These are phyloP conservation scores for Balearica regulorum DNA, from an alignment of 2,797 vertebrate genomes.

Conservation along the genomic window DNA sequence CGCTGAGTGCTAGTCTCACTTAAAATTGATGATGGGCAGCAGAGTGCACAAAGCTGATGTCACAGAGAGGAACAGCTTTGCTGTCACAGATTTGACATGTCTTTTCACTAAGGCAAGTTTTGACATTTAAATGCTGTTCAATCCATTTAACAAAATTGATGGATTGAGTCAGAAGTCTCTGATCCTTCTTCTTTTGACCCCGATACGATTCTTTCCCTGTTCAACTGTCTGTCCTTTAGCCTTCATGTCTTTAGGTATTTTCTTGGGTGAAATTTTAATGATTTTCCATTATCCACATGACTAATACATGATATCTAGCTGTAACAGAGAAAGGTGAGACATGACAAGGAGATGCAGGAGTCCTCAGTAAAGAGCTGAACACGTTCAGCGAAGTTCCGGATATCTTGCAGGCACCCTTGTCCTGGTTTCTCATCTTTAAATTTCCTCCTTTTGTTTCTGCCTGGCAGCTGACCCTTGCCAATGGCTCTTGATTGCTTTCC, in stretches of 20 bases:
- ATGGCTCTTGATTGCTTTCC: neutral
- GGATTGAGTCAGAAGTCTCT: too few species aligned
- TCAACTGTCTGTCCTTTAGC: neutral
- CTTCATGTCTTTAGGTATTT: neutral
- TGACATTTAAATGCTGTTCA: neutral
- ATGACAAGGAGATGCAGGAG: neutral
- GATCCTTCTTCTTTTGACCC: neutral
- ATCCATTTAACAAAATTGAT: too few species aligned
- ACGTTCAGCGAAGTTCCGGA: rapidly evolving
- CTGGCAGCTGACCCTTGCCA: too few species aligned
- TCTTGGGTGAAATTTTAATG: neutral
- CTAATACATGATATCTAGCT: neutral
- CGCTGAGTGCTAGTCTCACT: neutral
- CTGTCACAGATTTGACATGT: neutral
- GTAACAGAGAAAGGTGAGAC: neutral
- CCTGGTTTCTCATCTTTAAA: neutral
- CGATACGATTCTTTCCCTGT: rapidly evolving
- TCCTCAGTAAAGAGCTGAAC: neutral
- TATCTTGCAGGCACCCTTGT: neutral
- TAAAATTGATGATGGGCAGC: too few species aligned
- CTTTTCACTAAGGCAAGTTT: neutral
- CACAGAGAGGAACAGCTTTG: neutral
- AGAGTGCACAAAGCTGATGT: neutral
- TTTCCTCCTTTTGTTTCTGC: neutral
- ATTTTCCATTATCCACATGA: neutral